Percentiles rank a stretch among this genome's conserved stretches.
These are phyloP conservation scores for Platypus cylindrus DNA, from an alignment of 2,888 invertebrate genomes.

Conservation along the genomic window DNA sequence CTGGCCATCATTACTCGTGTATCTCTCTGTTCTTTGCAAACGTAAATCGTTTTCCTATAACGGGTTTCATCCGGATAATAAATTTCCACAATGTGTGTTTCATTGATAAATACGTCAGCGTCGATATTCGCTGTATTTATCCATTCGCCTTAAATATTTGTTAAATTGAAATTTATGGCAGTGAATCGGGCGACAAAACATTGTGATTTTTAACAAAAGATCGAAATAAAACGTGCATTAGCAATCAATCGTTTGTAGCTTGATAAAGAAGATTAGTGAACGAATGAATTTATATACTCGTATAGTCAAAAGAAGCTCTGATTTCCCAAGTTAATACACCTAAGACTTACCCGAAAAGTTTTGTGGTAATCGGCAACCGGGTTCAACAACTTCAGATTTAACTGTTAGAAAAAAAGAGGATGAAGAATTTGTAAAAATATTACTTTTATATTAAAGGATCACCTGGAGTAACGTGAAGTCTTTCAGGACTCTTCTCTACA, in stretches of 20 bases:
- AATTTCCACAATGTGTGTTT: constrained; percentile 92
- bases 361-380: constrained; percentile 84
- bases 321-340: background rate
- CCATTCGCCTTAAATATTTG: constrained; percentile 59
- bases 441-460: constrained; percentile 20
- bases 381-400: constrained; percentile 78
- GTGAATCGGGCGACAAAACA: background rate
- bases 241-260: no score
- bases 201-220: no score
- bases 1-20: constrained; percentile 91
- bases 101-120: constrained; percentile 86
- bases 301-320: no score
- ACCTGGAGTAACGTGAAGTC: constrained; percentile 74
- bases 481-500: constrained; percentile 85
- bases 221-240: no score
- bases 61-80: constrained; percentile 88
- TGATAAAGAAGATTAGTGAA: no score
- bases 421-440: background rate
- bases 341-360: constrained; percentile 59
- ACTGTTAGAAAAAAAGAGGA: constrained; percentile 25
- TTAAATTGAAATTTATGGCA: constrained; percentile 55
- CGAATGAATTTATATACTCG: no score
- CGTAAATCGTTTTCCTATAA: constrained; percentile 79
- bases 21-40: constrained; percentile 87
- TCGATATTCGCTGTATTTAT: constrained; percentile 95